Evolutionary conservation across 2,888 invertebrate genomes (phyloP), one percentile per base, ranked within the genome.

Genomic region (Melolontha melolontha): DNA sequence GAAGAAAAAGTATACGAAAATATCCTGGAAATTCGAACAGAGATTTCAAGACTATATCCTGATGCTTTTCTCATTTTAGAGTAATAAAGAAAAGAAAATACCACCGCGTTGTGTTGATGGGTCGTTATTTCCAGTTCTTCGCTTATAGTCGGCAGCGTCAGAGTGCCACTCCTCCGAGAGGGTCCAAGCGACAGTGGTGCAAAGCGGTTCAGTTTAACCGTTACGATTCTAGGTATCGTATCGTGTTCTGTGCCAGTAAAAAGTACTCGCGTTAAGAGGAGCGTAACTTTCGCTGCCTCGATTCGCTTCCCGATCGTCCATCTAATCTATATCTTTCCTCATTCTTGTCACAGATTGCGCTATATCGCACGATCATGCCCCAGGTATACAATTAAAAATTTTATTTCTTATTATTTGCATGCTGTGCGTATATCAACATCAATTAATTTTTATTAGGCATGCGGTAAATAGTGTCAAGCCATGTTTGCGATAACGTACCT

Each of bases 121-220:
- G 29, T 12, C 29, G 40, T 40, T 54, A 54, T 40, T 62, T 49
- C 47, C 27, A 47, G 29, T 62, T 62, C 59, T 62, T 62, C 59
- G 59, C 47, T 16, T 62, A 17, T 49, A 17, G 34, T 47, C 59
- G 59, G 14, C 47, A 62, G 29, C 59, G 59, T 62, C 44, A 12
- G n/a, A 62, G 42, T 42, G 59, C 29, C 59, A 62, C 47, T 47
- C 59, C 59, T 62, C 44, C 34, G 17, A 62, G 47, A 62, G 59
- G 47, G 34, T 47, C 34, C 14, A 34, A 29, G 39, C 39, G 57
- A 34, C 47, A 42, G 59, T 62, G 47, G 59, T 39, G 42, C 59
- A 47, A 62, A 62, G 59, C 47, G 34, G 59, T 39, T 62, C 59
- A 62, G 59, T 62, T 62, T 14, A 47, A 47, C 29, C 59, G 59